Evolutionary conservation across 2,888 invertebrate genomes (phyloP).

Genomic region (Punctoribates punctum): DNA sequence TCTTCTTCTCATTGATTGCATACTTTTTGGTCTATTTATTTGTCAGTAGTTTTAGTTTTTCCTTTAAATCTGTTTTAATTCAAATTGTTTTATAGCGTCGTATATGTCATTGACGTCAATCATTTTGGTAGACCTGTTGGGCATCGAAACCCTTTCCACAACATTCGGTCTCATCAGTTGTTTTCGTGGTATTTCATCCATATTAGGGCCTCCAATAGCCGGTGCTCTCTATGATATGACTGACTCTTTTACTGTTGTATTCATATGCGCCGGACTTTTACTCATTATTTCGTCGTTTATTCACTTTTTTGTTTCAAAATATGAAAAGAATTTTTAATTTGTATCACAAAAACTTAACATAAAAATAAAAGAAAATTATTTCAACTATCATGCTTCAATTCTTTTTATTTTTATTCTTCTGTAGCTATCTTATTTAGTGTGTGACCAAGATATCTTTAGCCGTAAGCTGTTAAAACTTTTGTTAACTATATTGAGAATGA

Average conservation of each 20-base stretch:
- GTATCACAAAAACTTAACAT: no score
- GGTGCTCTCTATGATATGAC: slow-evolving; percentile 83
- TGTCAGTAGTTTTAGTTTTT: slow-evolving; percentile 44
- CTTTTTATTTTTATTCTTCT: no score
- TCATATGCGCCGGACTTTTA: slow-evolving; percentile 85
- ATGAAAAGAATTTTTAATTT: slow-evolving; percentile 32
- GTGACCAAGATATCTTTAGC: no score
- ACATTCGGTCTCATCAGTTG: slow-evolving; percentile 93
- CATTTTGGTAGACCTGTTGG: slow-evolving; percentile 90
- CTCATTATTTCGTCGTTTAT: slow-evolving; percentile 78
- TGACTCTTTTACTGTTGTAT: slow-evolving; percentile 76
- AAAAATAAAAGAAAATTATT: no score
- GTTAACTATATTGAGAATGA: no score
- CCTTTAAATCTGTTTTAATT: background rate
- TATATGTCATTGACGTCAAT: slow-evolving; percentile 97
- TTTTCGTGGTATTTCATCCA: slow-evolving; percentile 89
- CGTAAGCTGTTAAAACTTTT: no score
- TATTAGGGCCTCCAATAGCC: slow-evolving; percentile 73
- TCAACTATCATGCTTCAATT: no score
- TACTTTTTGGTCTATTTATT: slow-evolving; percentile 73
- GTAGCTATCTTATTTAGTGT: no score
- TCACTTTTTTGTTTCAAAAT: slow-evolving; percentile 58
- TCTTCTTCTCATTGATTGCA: slow-evolving; percentile 72
- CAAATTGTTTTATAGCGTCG: slow-evolving; percentile 64
- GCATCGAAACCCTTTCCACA: slow-evolving; percentile 90